These are phyloP conservation scores for Nomada ruficornis DNA, from an alignment of 2,888 invertebrate genomes.

Conservation along the genomic window DNA sequence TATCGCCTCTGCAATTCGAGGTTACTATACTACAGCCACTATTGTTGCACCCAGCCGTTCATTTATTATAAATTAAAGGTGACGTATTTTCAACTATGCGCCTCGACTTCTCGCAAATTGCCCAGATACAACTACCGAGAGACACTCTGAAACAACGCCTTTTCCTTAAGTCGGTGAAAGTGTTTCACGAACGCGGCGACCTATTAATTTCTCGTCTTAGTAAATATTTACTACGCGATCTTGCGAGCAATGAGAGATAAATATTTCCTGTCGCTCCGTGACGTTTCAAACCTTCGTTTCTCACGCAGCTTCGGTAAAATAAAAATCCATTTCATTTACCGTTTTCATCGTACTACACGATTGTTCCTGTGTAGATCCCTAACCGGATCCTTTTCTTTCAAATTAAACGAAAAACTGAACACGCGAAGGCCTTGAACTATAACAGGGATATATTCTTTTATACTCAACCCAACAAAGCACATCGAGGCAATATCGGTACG, in stretches of 20 bases:
- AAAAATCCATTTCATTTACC: too few species aligned
- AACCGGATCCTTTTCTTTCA: too few species aligned
- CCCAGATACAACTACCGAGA: too few species aligned
- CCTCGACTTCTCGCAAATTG: background rate
- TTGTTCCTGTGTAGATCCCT: too few species aligned
- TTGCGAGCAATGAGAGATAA: slow-evolving; percentile 9
- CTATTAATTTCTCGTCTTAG: background rate
- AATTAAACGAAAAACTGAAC: too few species aligned
- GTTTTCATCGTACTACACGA: too few species aligned
- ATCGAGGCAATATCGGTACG: slow-evolving; percentile 53
- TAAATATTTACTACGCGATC: slow-evolving; percentile 27
- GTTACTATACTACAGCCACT: background rate
- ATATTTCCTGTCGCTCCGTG: background rate
- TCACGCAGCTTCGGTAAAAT: background rate
- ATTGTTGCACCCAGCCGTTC: background rate
- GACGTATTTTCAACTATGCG: background rate
- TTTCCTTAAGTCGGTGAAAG: too few species aligned
- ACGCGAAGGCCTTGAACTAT: too few species aligned
- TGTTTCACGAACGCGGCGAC: too few species aligned
- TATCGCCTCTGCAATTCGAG: background rate
- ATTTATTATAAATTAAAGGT: background rate
- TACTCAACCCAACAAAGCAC: slow-evolving; percentile 55
- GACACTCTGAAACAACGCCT: too few species aligned
- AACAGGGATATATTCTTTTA: slow-evolving; percentile 55
- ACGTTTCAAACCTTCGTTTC: slow-evolving; percentile 29